Percentiles rank a stretch among this genome's conserved stretches.
Evolutionary conservation across 2,888 invertebrate genomes (phyloP).

Genomic region (Dasypolia templi): DNA sequence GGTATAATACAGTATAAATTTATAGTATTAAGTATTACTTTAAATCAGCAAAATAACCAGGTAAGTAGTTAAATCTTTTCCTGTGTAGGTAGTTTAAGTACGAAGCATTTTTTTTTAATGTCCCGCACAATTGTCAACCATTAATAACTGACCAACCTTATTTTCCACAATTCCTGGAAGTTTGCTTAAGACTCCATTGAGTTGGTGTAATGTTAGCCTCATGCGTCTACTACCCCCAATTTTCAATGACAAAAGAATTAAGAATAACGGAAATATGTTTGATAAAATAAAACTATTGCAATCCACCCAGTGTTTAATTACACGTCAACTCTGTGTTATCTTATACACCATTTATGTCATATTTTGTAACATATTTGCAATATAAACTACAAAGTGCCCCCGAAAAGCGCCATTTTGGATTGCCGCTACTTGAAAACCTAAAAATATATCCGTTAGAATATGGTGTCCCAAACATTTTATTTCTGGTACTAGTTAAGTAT

Average conservation of each 20-base stretch:
- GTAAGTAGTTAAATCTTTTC: background rate
- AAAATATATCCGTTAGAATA: background rate
- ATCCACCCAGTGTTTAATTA: background rate
- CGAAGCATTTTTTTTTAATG: background rate
- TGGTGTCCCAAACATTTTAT: background rate
- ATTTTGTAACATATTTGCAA: background rate
- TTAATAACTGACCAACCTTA: background rate
- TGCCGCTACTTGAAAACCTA: background rate
- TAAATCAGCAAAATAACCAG: background rate
- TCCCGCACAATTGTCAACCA: background rate
- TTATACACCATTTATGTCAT: conserved; percentile 12
- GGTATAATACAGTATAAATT: too few relatives aligned
- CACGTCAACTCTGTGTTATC: conserved; percentile 17
- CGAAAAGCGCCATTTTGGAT: conserved; percentile 1
- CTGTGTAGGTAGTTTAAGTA: background rate
- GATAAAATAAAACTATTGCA: background rate
- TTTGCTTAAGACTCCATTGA: background rate
- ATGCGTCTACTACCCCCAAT: background rate
- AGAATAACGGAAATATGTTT: background rate
- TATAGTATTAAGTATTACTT: background rate
- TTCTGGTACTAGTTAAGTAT: background rate
- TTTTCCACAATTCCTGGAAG: background rate
- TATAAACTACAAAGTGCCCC: background rate
- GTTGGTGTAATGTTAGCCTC: background rate
- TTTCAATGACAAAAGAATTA: background rate